Percentiles rank a stretch among this genome's conserved stretches.
phyloP scores from a whole-genome alignment of 2,888 invertebrate species.

The Neria commutata region DNA sequence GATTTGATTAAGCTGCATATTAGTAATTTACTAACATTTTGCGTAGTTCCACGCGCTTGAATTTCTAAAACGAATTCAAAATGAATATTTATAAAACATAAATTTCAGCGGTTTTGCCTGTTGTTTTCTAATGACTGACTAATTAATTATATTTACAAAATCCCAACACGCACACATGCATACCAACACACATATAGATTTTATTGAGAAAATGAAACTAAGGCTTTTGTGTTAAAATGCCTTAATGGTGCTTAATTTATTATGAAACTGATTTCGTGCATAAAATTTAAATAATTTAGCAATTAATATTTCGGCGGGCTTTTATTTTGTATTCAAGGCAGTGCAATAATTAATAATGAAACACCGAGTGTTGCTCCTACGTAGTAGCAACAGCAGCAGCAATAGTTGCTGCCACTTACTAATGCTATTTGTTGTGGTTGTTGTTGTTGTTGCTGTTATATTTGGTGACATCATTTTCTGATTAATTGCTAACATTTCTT shows the following conservation, averaged over 20 bases:
- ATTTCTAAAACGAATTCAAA: too few relatives aligned
- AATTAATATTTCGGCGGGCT: background rate
- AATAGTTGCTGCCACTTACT: background rate
- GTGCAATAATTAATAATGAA: slow-evolving; percentile 8
- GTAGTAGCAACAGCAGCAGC: background rate
- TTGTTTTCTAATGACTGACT: background rate
- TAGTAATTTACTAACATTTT: too few relatives aligned
- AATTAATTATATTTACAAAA: background rate
- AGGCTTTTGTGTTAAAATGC: background rate
- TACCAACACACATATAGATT: too few relatives aligned
- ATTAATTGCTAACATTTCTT: background rate
- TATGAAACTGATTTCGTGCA: background rate
- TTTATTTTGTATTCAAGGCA: slow-evolving; percentile 2
- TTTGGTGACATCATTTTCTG: background rate
- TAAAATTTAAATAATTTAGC: slow-evolving; percentile 4
- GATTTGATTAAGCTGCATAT: too few relatives aligned
- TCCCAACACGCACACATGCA: background rate
- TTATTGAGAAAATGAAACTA: too few relatives aligned
- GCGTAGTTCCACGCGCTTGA: too few relatives aligned
- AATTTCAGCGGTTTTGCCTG: background rate
- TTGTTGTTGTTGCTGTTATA: background rate
- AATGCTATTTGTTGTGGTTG: background rate
- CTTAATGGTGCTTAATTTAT: background rate
- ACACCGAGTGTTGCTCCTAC: background rate
- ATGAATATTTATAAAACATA: too few relatives aligned